A percentile compares a stretch with the other conserved stretches of the same genome.
Evolutionary conservation across 2,113 vertebrate genomes (phyloP).

Genomic region (Oncorhynchus keta): DNA sequence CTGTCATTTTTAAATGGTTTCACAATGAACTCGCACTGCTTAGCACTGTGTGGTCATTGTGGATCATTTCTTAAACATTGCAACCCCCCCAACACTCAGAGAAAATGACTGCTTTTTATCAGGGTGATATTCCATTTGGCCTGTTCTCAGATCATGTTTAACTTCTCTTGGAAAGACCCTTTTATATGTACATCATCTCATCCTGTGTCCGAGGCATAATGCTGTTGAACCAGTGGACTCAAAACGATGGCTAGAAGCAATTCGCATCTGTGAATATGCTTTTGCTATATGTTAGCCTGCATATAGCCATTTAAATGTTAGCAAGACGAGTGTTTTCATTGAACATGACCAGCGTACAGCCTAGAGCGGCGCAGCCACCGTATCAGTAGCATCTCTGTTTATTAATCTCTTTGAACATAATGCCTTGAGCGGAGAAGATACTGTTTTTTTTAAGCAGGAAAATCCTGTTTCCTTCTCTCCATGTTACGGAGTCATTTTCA

Average conservation of each 20-base stretch:
- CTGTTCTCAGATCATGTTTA: conserved; percentile 4
- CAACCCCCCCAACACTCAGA: not conserved
- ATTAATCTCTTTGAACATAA: conserved; percentile 73
- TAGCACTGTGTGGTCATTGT: not conserved
- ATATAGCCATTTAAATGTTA: conserved; percentile 23
- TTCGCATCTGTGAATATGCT: conserved; percentile 3
- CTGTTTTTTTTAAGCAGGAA: conserved; percentile 68
- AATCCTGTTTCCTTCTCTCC: conserved; percentile 64
- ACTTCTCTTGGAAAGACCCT: conserved; percentile 5
- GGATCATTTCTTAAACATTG: conserved; percentile 5
- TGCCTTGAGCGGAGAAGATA: conserved; percentile 67
- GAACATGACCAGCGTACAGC: conserved; percentile 48
- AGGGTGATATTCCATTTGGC: conserved; percentile 3
- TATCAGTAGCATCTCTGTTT: conserved; percentile 74
- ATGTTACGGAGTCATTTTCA: conserved; percentile 50
- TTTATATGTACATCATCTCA: not conserved
- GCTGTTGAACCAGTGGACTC: conserved; percentile 5
- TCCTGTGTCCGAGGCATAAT: not conserved
- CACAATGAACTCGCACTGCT: too few species aligned
- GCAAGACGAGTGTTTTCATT: conserved; percentile 19
- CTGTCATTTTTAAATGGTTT: too few species aligned
- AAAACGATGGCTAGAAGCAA: conserved; percentile 23
- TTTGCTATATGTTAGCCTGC: conserved; percentile 1
- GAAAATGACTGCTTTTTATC: conserved; percentile 2
- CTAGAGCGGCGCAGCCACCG: conserved; percentile 22